phyloP scores from a whole-genome alignment of 2,888 invertebrate species.

The Aporophyla nigra region DNA sequence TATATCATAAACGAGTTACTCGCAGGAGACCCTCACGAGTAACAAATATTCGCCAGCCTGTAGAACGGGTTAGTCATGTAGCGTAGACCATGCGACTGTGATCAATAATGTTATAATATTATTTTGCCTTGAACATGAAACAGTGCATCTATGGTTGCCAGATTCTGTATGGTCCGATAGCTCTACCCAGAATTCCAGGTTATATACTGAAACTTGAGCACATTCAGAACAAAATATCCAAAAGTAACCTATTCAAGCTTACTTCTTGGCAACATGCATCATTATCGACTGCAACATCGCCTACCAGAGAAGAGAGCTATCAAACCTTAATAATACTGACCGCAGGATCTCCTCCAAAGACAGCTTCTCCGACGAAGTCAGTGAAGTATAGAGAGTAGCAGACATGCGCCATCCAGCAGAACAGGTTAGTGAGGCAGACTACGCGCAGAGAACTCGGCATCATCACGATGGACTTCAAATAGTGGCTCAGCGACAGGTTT shows the following conservation, averaged over 20 bases:
- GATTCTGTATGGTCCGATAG: not conserved
- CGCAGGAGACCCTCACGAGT: not conserved
- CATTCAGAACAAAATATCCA: too few species aligned
- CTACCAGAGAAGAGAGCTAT: too few species aligned
- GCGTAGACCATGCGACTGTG: not conserved
- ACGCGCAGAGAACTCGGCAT: constrained; percentile 97
- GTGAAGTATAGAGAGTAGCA: constrained; percentile 99
- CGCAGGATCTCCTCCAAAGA: constrained; percentile 96
- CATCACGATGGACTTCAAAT: constrained; percentile 96
- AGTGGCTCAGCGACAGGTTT: constrained; percentile 93
- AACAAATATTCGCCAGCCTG: not conserved
- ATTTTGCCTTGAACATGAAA: not conserved
- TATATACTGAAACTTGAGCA: not conserved
- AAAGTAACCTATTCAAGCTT: too few species aligned
- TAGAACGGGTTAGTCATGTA: not conserved
- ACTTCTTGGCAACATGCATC: not conserved
- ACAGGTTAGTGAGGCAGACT: constrained; percentile 97
- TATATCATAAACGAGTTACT: constrained; percentile 1
- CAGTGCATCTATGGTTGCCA: not conserved
- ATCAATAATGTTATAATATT: not conserved
- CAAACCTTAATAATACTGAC: constrained; percentile 82
- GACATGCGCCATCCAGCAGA: constrained; percentile 99
- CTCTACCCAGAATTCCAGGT: not conserved
- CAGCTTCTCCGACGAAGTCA: constrained; percentile 98
- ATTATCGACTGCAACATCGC: not conserved